Percentiles rank a stretch among this genome's conserved stretches.
Evolutionary conservation across 2,113 vertebrate species (phyloP).

Genomic region (Marmota flaviventris): DNA sequence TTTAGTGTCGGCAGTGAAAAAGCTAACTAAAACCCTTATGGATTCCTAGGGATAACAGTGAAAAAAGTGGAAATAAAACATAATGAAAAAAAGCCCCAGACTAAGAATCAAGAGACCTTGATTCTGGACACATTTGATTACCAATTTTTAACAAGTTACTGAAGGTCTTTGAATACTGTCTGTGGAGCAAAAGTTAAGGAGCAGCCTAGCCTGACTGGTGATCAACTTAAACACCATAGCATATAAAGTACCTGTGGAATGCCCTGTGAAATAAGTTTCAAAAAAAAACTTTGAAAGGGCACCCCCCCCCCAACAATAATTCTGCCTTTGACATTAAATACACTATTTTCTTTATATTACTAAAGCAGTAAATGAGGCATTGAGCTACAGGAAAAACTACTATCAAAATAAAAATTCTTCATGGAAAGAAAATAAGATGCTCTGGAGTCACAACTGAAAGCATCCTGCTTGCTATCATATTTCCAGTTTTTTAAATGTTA

Average conservation of each 20-base stretch:
- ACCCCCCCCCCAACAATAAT: neutral
- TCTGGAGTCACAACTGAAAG: neutral
- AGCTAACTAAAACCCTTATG: neutral
- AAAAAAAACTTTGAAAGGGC: neutral
- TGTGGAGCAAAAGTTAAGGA: neutral
- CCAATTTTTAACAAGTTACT: neutral
- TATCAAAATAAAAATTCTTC: conserved; percentile 28
- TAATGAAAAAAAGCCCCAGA: neutral
- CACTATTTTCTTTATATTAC: neutral
- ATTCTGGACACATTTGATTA: neutral
- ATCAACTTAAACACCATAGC: neutral
- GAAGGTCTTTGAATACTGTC: neutral
- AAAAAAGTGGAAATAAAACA: neutral
- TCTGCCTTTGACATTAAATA: conserved; percentile 11
- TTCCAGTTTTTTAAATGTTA: neutral
- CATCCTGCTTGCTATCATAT: neutral
- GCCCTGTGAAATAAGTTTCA: neutral
- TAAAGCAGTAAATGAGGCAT: neutral
- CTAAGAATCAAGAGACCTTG: neutral
- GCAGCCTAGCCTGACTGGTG: neutral
- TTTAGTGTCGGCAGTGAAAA: no score
- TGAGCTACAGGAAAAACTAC: neutral
- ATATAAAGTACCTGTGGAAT: neutral
- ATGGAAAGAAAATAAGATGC: neutral
- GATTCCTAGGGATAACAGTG: neutral